Conservation (phyloP, 2,888 invertebrate species). For the Drosophila villosipedis region DNA sequence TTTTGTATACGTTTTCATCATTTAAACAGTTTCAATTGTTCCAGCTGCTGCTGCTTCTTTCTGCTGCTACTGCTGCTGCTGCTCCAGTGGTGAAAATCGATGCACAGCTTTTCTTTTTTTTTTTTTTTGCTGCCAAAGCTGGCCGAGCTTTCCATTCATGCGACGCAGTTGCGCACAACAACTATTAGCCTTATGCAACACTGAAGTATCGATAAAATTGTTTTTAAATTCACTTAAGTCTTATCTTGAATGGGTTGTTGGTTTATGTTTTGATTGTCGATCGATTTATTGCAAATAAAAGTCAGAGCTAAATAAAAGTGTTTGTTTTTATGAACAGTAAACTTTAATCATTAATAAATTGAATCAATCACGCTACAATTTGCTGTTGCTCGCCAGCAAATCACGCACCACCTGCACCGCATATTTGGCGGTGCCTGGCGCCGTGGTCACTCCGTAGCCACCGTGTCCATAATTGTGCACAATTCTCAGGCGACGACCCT, state of each 20-base stretch:
- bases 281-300: conserved; percentile 39
- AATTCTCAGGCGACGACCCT: conserved; percentile 87
- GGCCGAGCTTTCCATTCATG: conserved; percentile 68
- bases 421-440: conserved; percentile 93
- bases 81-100: conserved; percentile 72
- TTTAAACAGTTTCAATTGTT: conserved; percentile 59
- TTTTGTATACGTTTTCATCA: conserved; percentile 75
- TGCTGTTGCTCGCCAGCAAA: conserved; percentile 84
- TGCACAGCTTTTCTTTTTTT: conserved; percentile 21
- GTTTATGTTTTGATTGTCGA: conserved; percentile 17
- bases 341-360: conserved; percentile 37
- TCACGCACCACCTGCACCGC: conserved; percentile 90
- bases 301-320: neutral
- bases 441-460: conserved; percentile 95
- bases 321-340: conserved; percentile 32
- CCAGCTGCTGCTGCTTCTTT: conserved; percentile 53
- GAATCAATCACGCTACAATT: conserved; percentile 67
- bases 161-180: conserved; percentile 39
- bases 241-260: conserved; percentile 2
- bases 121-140: conserved; percentile 31
- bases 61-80: conserved; percentile 50
- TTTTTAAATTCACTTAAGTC: conserved; percentile 9
- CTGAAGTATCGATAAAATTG: conserved; percentile 29
- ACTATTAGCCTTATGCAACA: conserved; percentile 19
- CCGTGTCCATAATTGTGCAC: conserved; percentile 98